Evolutionary conservation across 2,797 vertebrate genomes (phyloP).

Genomic region (Lagodon rhomboides): DNA sequence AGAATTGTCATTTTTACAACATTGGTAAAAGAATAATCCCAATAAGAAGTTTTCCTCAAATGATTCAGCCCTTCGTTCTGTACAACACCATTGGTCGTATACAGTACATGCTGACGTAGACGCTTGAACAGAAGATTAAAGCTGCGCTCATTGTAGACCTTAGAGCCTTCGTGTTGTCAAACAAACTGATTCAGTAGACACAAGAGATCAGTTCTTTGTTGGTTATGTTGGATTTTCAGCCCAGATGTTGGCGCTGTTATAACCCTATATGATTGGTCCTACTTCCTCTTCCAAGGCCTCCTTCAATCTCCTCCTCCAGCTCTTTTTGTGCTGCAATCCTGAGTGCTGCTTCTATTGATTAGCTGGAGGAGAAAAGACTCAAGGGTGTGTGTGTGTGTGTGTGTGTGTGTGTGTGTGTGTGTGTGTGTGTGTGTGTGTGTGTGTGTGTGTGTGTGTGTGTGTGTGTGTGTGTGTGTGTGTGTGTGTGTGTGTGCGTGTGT

Average conservation of each 20-base stretch:
- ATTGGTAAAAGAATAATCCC: neutral
- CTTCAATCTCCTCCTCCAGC: neutral
- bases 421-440: conserved; percentile 10
- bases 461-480: conserved; percentile 20
- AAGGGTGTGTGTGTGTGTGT: conserved; percentile 32
- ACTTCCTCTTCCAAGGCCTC: conserved; percentile 31
- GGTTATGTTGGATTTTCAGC: conserved; percentile 1
- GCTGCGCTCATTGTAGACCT: neutral
- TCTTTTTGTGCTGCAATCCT: conserved; percentile 42
- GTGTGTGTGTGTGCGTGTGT: conserved; percentile 16
- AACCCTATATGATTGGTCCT: neutral
- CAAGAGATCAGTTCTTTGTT: neutral
- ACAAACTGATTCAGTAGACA: neutral
- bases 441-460: conserved; percentile 29
- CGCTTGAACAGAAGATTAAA: neutral
- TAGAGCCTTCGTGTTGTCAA: neutral
- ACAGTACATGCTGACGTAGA: neutral
- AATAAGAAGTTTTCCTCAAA: neutral
- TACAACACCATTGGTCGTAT: neutral
- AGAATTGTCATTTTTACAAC: neutral
- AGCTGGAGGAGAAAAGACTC: conserved; percentile 38
- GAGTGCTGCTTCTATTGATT: conserved; percentile 68
- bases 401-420: conserved; percentile 14
- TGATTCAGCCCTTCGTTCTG: neutral
- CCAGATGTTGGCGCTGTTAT: neutral